Percentiles rank a stretch among this genome's conserved stretches.
Conservation (phyloP, 1,140 invertebrate species). For the Pararge aegeria region DNA sequence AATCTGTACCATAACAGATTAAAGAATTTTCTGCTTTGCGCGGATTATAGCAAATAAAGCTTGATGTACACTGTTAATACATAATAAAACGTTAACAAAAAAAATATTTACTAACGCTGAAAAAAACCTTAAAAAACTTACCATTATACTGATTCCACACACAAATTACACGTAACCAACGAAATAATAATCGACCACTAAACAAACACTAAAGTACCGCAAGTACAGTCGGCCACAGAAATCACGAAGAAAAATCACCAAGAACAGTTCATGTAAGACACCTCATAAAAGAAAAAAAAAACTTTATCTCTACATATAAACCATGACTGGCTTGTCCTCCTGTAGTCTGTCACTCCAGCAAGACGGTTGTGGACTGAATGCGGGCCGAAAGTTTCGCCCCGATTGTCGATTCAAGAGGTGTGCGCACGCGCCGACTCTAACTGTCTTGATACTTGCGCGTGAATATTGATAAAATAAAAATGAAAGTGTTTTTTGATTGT, state of each 20-base stretch:
- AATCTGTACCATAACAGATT: too few species aligned
- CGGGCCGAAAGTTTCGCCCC: slow-evolving; percentile 58
- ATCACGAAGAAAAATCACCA: slow-evolving; percentile 35
- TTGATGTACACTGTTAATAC: too few species aligned
- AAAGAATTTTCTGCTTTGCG: too few species aligned
- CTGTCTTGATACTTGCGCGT: slow-evolving; percentile 65
- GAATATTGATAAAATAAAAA: slow-evolving; percentile 70
- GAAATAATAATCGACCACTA: slow-evolving; percentile 41
- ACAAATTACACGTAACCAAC: slow-evolving; percentile 23
- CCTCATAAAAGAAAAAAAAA: slow-evolving; percentile 24
- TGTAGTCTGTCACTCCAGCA: slow-evolving; percentile 59
- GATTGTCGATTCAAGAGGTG: slow-evolving; percentile 53
- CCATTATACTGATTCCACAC: slow-evolving; percentile 46
- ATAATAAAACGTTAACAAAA: neutral
- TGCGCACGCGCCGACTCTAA: slow-evolving; percentile 59
- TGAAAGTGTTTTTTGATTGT: slow-evolving; percentile 53
- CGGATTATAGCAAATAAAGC: too few species aligned
- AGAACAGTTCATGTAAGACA: slow-evolving; percentile 33
- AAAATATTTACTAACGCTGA: neutral
- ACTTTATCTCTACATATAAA: slow-evolving; percentile 38
- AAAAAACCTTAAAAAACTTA: slow-evolving; percentile 31
- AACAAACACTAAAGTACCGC: slow-evolving; percentile 41
- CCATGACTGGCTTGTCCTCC: slow-evolving; percentile 58
- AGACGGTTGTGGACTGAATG: slow-evolving; percentile 67
- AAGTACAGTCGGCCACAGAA: slow-evolving; percentile 52